Conservation (phyloP, 2,888 invertebrate species). For the Rhaphigaster nebulosa region DNA sequence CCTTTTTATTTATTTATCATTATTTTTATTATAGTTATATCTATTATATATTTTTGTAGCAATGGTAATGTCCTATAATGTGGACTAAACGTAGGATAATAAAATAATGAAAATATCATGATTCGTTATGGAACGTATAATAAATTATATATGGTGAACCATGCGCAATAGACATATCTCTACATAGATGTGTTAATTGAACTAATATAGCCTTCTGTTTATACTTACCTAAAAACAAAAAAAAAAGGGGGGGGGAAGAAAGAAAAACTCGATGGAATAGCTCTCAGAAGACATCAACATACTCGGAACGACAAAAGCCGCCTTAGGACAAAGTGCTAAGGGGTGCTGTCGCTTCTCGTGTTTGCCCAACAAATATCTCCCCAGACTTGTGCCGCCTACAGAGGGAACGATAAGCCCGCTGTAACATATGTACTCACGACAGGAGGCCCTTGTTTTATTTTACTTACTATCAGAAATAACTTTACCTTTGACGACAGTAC, state of each 20-base stretch:
- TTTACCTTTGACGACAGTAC: background rate
- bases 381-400: background rate
- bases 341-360: slow-evolving; percentile 10
- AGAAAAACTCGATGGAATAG: background rate
- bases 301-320: background rate
- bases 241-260: background rate
- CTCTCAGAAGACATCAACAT: background rate
- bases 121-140: too few species aligned
- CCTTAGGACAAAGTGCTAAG: slow-evolving; percentile 28
- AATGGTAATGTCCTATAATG: too few species aligned
- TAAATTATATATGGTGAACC: too few species aligned
- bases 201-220: too few species aligned
- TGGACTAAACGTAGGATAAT: too few species aligned
- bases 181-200: too few species aligned
- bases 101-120: too few species aligned
- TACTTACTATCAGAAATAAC: background rate
- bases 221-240: too few species aligned
- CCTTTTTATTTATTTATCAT: too few species aligned
- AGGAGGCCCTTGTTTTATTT: background rate
- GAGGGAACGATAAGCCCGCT: background rate
- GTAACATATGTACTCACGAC: background rate
- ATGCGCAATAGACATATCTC: too few species aligned
- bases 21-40: too few species aligned
- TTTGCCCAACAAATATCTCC: slow-evolving; percentile 37
- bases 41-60: too few species aligned